Evolutionary conservation across 2,113 vertebrate genomes (phyloP).

Genomic region (Arizona elegans): DNA sequence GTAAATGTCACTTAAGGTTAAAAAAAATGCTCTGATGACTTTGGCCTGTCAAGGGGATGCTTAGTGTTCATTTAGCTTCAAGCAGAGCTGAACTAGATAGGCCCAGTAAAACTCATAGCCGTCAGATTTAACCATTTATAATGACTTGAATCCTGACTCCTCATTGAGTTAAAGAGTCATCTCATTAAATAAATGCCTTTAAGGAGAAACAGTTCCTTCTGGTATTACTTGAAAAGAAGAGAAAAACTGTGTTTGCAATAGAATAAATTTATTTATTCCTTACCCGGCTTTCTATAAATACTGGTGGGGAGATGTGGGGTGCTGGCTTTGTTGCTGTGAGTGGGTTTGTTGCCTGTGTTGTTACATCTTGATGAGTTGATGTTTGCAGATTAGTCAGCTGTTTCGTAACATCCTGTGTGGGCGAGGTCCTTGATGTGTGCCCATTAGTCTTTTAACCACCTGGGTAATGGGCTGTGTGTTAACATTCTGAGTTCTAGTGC

Average conservation of each 20-base stretch:
- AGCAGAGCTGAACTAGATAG: conserved; percentile 16
- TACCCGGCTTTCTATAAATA: no score
- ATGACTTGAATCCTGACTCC: neutral
- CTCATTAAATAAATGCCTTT: conserved; percentile 2
- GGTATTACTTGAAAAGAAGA: neutral
- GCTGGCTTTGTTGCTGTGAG: no score
- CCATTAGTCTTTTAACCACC: no score
- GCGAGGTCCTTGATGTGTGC: no score
- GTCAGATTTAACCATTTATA: conserved; percentile 20
- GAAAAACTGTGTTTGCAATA: neutral
- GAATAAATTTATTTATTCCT: neutral
- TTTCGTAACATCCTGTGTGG: no score
- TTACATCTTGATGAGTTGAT: no score
- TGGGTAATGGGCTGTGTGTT: no score
- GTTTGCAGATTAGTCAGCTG: no score
- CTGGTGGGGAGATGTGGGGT: no score
- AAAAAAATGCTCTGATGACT: conserved; percentile 11
- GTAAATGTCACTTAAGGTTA: conserved; percentile 3
- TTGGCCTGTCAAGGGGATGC: neutral
- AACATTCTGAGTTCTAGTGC: no score
- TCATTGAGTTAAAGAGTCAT: neutral
- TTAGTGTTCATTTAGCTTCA: conserved; percentile 22
- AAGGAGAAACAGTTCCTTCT: neutral
- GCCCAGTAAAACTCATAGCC: conserved; percentile 6
- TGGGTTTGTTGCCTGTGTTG: no score